phyloP scores from a whole-genome alignment of 2,888 invertebrate species.

The Sminthurides aquaticus region DNA sequence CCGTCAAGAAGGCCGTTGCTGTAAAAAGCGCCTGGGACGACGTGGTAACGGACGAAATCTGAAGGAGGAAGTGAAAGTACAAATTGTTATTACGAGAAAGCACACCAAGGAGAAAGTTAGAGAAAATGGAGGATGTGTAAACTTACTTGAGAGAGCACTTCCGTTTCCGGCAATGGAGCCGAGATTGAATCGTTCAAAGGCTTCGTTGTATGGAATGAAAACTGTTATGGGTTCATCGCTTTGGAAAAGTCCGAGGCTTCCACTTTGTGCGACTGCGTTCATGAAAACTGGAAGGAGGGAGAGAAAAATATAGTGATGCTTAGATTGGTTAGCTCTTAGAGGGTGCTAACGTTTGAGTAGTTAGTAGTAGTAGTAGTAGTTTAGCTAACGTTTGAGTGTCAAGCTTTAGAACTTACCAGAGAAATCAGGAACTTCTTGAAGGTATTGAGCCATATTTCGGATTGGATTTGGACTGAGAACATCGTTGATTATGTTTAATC shows the following conservation, averaged over 20 bases:
- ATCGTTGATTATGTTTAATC: conserved; percentile 36
- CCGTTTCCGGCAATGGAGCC: conserved; percentile 21
- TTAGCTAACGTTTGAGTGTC: no score
- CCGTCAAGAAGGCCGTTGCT: conserved; percentile 45
- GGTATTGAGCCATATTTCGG: conserved; percentile 35
- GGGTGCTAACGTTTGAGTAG: no score
- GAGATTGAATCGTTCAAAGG: conserved; percentile 27
- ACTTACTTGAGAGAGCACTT: conserved; percentile 34
- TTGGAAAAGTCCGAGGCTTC: conserved; percentile 27
- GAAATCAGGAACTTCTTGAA: conserved; percentile 38
- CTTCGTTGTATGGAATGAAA: conserved; percentile 38
- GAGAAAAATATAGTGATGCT: background rate
- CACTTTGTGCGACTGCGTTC: conserved; percentile 28
- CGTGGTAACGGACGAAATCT: conserved; percentile 45
- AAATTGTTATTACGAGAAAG: background rate
- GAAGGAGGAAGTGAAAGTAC: conserved; percentile 11
- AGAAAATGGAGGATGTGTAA: background rate
- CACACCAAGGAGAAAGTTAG: no score
- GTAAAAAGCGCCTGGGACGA: conserved; percentile 46
- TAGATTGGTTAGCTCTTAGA: no score
- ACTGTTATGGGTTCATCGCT: conserved; percentile 33
- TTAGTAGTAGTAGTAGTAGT: no score
- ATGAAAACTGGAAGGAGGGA: conserved; percentile 30
- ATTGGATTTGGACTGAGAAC: conserved; percentile 38
- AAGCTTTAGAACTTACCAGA: conserved; percentile 24